Percentiles rank a stretch among this genome's conserved stretches.
These are phyloP conservation scores for Stichopus chloronotus DNA, from an alignment of 35 echinoderm and acorn worm species.

Conservation along the genomic window DNA sequence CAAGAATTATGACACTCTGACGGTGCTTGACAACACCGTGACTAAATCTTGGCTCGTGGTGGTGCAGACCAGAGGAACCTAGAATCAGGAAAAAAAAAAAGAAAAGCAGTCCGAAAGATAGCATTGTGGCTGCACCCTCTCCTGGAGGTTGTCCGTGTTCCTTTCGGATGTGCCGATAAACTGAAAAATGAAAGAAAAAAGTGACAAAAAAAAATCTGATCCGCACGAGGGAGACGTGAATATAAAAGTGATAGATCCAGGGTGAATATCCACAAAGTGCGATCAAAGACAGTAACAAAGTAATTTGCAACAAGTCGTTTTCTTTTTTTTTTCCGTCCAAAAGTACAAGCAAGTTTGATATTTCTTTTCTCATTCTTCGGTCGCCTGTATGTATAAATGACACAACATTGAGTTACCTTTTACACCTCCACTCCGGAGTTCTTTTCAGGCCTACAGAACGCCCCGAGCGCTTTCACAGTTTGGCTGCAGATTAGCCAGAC, in stretches of 20 bases:
- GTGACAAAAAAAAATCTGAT: no score
- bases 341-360: not conserved
- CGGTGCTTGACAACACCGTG: not conserved
- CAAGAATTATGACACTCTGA: slow-evolving; percentile 16
- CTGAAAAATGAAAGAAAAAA: no score
- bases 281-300: not conserved
- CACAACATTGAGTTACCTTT: slow-evolving; percentile 10
- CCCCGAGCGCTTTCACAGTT: slow-evolving; percentile 28
- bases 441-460: not conserved
- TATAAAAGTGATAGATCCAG: no score
- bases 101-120: no score
- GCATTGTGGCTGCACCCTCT: no score
- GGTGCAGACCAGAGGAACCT: not conserved
- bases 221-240: no score
- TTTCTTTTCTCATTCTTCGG: not conserved
- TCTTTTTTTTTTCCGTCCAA: not conserved
- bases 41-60: not conserved
- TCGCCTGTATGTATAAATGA: not conserved
- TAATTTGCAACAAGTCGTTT: not conserved
- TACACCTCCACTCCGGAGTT: not conserved
- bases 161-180: no score
- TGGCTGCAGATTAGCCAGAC: slow-evolving; percentile 19
- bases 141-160: no score
- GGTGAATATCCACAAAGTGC: no score
- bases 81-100: no score